A percentile compares a stretch with the other conserved stretches of the same genome.
These are phyloP conservation scores for Enteromius treurensis DNA, from an alignment of 2,797 vertebrate species.

Conservation along the genomic window DNA sequence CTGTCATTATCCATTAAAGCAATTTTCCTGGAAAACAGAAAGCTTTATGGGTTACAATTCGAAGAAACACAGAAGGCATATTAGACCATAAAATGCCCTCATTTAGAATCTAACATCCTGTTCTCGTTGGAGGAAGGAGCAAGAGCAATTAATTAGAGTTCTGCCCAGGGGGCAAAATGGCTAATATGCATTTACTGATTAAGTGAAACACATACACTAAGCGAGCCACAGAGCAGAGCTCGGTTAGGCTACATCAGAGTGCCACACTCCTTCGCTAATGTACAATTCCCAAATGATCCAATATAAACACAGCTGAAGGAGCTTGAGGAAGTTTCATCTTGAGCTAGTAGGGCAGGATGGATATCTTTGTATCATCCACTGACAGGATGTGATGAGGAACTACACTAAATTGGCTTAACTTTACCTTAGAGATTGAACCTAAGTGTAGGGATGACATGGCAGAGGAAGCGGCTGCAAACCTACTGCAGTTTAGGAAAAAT, in stretches of 20 bases:
- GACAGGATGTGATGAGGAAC: conserved; percentile 52
- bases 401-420: conserved; percentile 32
- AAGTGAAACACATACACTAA: conserved; percentile 52
- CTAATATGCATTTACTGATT: conserved; percentile 66
- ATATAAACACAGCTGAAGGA: conserved; percentile 46
- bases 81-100: conserved; percentile 51
- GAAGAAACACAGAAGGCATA: conserved; percentile 50
- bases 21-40: conserved; percentile 29
- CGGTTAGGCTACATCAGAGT: conserved; percentile 11
- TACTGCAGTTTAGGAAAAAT: conserved; percentile 8
- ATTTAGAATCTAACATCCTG: conserved; percentile 60
- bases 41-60: conserved; percentile 3
- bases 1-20: conserved; percentile 28
- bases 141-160: conserved; percentile 66
- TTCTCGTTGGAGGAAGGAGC: conserved; percentile 60
- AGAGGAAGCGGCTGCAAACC: background rate
- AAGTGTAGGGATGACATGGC: background rate
- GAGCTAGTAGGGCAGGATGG: conserved; percentile 44
- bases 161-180: conserved; percentile 59
- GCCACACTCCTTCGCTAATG: conserved; percentile 21
- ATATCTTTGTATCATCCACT: conserved; percentile 51
- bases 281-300: conserved; percentile 36
- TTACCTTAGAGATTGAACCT: conserved; percentile 34
- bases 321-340: conserved; percentile 51
- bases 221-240: conserved; percentile 45